Percentiles rank a stretch among this genome's conserved stretches.
These are phyloP conservation scores for Drosophila cardini DNA, from an alignment of 1,140 invertebrate species.

Conservation along the genomic window DNA sequence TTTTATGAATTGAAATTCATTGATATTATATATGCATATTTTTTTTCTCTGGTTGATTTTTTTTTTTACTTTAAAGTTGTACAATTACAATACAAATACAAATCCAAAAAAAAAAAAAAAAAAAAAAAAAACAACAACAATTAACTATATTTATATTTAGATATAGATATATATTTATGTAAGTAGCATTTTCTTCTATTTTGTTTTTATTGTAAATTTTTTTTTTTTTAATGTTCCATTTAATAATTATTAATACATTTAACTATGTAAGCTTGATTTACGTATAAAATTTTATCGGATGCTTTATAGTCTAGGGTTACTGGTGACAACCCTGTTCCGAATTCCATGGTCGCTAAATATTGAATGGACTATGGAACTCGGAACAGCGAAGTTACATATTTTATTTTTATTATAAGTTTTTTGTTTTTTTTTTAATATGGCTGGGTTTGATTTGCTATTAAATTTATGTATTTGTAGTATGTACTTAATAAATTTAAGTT, in stretches of 20 bases:
- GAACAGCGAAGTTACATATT: constrained; percentile 3
- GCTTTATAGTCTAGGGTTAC: constrained; percentile 42
- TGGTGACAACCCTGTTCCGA: not conserved
- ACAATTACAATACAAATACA: constrained; percentile 69
- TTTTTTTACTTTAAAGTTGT: constrained; percentile 48
- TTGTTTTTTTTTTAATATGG: constrained; percentile 28
- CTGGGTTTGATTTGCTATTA: constrained; percentile 37
- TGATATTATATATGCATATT: constrained; percentile 80
- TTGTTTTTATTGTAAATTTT: not conserved
- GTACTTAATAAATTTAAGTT: constrained; percentile 24
- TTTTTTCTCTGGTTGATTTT: too few relatives aligned
- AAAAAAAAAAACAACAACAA: constrained; percentile 71
- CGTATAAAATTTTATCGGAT: constrained; percentile 70
- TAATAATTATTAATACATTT: constrained; percentile 51
- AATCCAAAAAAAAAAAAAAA: constrained; percentile 62
- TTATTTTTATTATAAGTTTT: constrained; percentile 33
- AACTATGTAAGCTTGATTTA: constrained; percentile 75
- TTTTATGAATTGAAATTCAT: constrained; percentile 78
- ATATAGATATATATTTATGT: constrained; percentile 34
- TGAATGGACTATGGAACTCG: too few relatives aligned
- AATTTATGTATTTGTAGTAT: constrained; percentile 22
- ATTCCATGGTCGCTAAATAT: not conserved
- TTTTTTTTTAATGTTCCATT: constrained; percentile 14
- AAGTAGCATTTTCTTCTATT: constrained; percentile 41
- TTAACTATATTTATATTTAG: constrained; percentile 59